phyloP scores from a whole-genome alignment of 1,140 invertebrate genomes.

The Vanessa tameamea region DNA sequence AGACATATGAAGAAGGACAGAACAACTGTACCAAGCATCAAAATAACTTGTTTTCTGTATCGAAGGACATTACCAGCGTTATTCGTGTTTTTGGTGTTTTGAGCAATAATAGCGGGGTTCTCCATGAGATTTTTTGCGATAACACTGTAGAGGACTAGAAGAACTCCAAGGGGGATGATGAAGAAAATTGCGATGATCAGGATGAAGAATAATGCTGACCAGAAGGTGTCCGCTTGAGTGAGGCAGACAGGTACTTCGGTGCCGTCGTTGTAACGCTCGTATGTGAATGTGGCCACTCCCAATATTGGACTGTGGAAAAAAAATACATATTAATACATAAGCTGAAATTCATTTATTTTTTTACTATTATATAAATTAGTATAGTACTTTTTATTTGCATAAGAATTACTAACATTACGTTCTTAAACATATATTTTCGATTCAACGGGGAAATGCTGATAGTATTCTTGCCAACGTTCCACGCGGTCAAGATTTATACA shows the following conservation, averaged over 20 bases:
- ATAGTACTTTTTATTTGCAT: too few species aligned
- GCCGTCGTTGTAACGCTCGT: conserved; percentile 86
- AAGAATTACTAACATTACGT: too few species aligned
- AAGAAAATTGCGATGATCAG: conserved; percentile 91
- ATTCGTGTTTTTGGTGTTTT: conserved; percentile 80
- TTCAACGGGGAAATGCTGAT: too few species aligned
- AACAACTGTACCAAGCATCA: conserved; percentile 95
- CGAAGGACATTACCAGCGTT: conserved; percentile 75
- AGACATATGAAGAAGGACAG: conserved; percentile 95
- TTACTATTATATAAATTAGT: too few species aligned
- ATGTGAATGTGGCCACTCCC: conserved; percentile 86
- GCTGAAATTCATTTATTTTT: too few species aligned
- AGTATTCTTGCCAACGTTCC: too few species aligned
- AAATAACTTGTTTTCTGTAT: conserved; percentile 89
- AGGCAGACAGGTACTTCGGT: conserved; percentile 87
- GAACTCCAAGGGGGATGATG: conserved; percentile 88
- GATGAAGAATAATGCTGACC: conserved; percentile 89
- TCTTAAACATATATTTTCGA: too few species aligned
- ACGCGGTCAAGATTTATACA: too few species aligned
- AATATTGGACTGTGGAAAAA: conserved; percentile 87
- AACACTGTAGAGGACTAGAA: conserved; percentile 90
- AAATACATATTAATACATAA: background rate
- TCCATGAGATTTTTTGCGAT: conserved; percentile 92
- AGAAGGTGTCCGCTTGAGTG: conserved; percentile 86
- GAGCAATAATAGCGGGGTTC: conserved; percentile 85